Conservation (phyloP, 2,113 vertebrate species). For the Notechis scutatus region DNA sequence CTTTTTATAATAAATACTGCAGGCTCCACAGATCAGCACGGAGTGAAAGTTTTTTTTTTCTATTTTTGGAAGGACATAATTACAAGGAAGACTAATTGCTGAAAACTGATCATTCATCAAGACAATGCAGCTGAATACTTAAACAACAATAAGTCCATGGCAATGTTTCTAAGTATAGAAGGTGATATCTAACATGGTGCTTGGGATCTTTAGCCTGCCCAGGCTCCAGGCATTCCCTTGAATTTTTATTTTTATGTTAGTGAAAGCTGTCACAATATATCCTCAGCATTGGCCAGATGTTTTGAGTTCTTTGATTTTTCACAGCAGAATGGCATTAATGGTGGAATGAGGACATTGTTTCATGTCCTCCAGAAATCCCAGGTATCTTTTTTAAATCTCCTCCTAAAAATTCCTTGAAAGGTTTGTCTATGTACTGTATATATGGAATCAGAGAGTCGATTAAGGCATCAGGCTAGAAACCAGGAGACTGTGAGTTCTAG, state of each 20-base stretch:
- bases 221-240: background rate
- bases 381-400: background rate
- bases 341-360: background rate
- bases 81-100: background rate
- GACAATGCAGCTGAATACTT: background rate
- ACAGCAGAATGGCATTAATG: background rate
- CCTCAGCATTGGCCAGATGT: background rate
- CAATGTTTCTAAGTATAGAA: background rate
- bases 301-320: background rate
- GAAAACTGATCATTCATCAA: background rate
- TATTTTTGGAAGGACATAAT: background rate
- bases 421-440: background rate
- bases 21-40: background rate
- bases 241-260: background rate
- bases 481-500: background rate
- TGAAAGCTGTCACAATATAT: background rate
- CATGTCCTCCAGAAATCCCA: no score
- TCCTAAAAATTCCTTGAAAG: background rate
- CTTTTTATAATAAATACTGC: background rate
- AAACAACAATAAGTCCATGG: background rate
- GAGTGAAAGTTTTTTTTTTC: background rate
- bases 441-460: background rate
- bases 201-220: background rate
- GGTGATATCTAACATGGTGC: background rate
- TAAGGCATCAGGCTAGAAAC: background rate